Base-by-base conservation (phyloP, 2,113 vertebrate species). In the Callionymus lyra region DNA sequence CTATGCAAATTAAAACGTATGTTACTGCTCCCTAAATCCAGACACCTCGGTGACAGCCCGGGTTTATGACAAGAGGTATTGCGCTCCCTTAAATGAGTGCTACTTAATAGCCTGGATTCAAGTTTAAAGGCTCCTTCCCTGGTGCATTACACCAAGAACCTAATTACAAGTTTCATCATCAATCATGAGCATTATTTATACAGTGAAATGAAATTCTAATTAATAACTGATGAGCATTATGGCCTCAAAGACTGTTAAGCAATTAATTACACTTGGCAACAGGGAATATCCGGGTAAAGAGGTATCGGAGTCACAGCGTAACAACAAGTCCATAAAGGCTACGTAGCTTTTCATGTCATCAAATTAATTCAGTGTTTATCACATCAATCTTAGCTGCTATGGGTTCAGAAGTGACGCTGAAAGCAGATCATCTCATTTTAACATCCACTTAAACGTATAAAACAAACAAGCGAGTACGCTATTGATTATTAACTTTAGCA, bases 221-320 rank as follows among this genome's bases (percentile, higher is more conserved):
- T 98, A 98, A 98, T 98, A 97, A 96, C 95, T 97, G 91, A 98
- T 98, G 92, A 94, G 90, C 92, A 90, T 96, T 93, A 92, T 93
- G 91, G 91, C 91, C 91, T 93, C 83, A 81, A 93, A 91, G 87
- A 86, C 86, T 88, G 86, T 86, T 89, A 87, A 82, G 83, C 90
- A 89, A 95, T 97, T 94, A 91, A 97, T 97, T 96, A 94, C 78
- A 58, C 80, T 65, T 86, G 89, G 89, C 90, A 87, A 87, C 79
- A 72, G 88, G 85, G 88, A 90, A 87, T 88, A 84, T 84, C 68
- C 62, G 10, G 59, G 81, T 77, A 84, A 84, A 90, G 74, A 61
- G 74, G 81, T 89, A 86, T 85, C 84, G 83, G 82, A 85, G 60
- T 68, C 73, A 78, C 85, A 89, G 84, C 48, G 58, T 84, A 72